Percentiles rank a stretch among this genome's conserved stretches.
Conservation (phyloP, 37 sponge, comb jelly and placozoan genomes). For the Lycopodina hypogea region DNA sequence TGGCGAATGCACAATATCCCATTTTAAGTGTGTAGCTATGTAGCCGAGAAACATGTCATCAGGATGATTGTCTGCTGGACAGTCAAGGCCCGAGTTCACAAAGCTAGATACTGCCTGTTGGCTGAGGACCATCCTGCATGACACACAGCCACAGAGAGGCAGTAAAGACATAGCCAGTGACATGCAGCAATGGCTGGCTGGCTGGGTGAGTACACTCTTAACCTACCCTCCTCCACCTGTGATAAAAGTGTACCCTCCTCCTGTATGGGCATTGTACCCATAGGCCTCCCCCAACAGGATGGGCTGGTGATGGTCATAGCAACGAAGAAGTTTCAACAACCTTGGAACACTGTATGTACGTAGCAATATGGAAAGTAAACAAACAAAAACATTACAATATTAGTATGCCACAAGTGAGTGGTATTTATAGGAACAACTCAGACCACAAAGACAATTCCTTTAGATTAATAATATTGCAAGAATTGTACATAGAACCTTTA, state of each 20-base stretch:
- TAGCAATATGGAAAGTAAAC: too few relatives aligned
- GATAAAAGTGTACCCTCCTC: constrained; percentile 53
- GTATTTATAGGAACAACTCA: too few relatives aligned
- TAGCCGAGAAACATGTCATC: constrained; percentile 81
- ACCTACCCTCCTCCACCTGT: constrained; percentile 92
- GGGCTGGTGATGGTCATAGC: constrained; percentile 50
- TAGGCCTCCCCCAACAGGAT: constrained; percentile 75
- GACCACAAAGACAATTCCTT: too few relatives aligned
- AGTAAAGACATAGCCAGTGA: neutral
- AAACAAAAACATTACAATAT: neutral
- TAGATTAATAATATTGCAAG: too few relatives aligned
- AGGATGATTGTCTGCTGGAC: constrained; percentile 49
- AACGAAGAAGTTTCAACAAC: constrained; percentile 53
- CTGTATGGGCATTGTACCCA: constrained; percentile 57
- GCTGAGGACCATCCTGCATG: constrained; percentile 66
- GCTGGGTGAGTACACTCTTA: too few relatives aligned
- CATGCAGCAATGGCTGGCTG: too few relatives aligned
- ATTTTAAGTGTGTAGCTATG: constrained; percentile 7
- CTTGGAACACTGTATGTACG: constrained; percentile 53
- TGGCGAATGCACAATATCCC: constrained; percentile 46
- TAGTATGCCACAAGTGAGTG: neutral
- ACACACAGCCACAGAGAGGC: neutral
- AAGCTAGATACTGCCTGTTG: constrained; percentile 34
- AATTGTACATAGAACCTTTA: too few relatives aligned
- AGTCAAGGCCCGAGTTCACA: constrained; percentile 7